A percentile compares a stretch with the other conserved stretches of the same genome.
Conservation (phyloP, 2,113 vertebrate species). For the Chlorocebus sabaeus region DNA sequence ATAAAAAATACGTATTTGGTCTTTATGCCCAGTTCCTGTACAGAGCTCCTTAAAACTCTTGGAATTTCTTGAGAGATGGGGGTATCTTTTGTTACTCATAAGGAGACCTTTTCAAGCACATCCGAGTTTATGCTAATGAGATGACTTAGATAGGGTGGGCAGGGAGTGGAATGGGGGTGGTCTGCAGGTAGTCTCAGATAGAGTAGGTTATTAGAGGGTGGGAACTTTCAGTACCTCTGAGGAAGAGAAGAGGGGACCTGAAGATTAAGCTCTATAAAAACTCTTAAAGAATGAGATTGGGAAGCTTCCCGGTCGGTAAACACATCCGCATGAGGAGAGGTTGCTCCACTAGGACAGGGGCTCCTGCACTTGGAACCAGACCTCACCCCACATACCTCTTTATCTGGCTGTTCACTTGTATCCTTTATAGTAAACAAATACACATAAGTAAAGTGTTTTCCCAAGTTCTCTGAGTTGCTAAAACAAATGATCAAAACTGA, state of each 20-base stretch:
- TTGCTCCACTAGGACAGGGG: not conserved
- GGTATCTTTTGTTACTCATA: not conserved
- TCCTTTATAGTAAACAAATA: not conserved
- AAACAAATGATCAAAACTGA: not conserved
- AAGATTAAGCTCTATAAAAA: not conserved
- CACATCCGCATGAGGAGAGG: not conserved
- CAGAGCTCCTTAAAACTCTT: not conserved
- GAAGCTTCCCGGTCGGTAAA: not conserved
- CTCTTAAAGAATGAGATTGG: not conserved
- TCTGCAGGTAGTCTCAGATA: not conserved
- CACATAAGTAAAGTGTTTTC: not conserved
- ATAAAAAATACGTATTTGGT: not conserved
- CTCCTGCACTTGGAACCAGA: not conserved
- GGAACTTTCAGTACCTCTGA: not conserved
- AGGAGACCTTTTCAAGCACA: not conserved
- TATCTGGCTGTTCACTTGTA: not conserved
- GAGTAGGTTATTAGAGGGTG: not conserved
- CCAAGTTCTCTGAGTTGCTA: not conserved
- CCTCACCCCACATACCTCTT: not conserved
- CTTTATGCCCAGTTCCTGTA: not conserved
- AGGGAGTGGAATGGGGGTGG: too few species aligned
- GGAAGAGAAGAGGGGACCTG: not conserved
- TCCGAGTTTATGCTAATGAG: not conserved
- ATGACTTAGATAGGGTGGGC: not conserved
- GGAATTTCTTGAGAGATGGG: not conserved